Evolutionary conservation across 2,888 invertebrate genomes (phyloP), one percentile per base, ranked within the genome.

Genomic region (Scaptomyza polygonia): DNA sequence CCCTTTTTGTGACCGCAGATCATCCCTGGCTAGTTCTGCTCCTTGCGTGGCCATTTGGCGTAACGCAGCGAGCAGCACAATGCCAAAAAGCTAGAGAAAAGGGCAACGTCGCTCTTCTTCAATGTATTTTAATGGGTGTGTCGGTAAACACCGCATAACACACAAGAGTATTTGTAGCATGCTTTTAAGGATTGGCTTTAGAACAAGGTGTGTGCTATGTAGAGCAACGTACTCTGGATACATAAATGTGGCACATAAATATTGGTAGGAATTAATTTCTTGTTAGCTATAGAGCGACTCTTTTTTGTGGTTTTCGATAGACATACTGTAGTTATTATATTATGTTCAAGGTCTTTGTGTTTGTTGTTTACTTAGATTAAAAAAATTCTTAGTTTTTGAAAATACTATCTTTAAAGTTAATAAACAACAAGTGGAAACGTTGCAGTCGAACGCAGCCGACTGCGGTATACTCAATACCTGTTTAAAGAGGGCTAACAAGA

Each of bases 1-100:
- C 89, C 89, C 89, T 89, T 89, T 89, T 85, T 74, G 87, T 79
- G 74, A 77, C 77, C 82, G 67, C 82, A 55, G 83, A 86, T 86
- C 85, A 83, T 79, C 88, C 85, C 85, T 77, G 67, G 21, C 34
- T 7, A 25, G 36, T 56, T 44, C 47, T 43, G 47, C 51, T 66
- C 72, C 70, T 72, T 63, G 83, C 78, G 83, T 72, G 85, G 77
- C 76, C 66, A 67, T 58, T 70, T 76, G 76, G 77, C 69, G 85
- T 74, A 71, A 64, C 51, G 59, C 65, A 44, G 49, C 32, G 12
- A 63, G 43, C 45, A 9, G 25, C 44, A 44, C 66, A 66, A 64
- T 52, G 61, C 51, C 49, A 64, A 70, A 70, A 68, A 43, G 40
- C 18, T 39, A 39, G 16, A 32, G 53, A 65, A 67, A 79, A 77